Evolutionary conservation across 2,113 vertebrate genomes (phyloP).

Genomic region (Galbula dea): DNA sequence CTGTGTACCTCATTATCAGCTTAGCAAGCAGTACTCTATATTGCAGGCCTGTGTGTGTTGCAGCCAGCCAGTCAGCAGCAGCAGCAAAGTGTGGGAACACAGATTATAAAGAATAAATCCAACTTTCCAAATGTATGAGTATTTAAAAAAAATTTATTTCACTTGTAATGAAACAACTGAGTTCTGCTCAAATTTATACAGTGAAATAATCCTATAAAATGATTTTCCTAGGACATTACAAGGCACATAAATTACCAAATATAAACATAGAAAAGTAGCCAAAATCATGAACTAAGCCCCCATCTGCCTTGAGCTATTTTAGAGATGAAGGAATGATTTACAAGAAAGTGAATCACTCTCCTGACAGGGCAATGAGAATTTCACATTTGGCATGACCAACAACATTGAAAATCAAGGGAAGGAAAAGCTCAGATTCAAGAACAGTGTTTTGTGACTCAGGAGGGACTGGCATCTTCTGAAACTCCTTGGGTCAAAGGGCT

Average conservation of each 20-base stretch:
- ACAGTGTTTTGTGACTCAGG: not conserved
- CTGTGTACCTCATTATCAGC: not conserved
- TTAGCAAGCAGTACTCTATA: not conserved
- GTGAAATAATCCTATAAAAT: conserved; percentile 55
- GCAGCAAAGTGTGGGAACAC: not conserved
- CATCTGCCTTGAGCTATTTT: not conserved
- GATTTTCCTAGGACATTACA: conserved; percentile 47
- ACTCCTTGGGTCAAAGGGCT: not conserved
- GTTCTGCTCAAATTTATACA: conserved; percentile 57
- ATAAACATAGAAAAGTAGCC: conserved; percentile 55
- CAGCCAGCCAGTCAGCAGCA: not conserved
- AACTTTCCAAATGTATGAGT: not conserved
- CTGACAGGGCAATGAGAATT: not conserved
- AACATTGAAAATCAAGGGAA: not conserved
- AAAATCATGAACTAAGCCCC: conserved; percentile 31
- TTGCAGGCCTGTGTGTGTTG: no score
- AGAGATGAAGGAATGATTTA: conserved; percentile 4
- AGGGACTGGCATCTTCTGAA: not conserved
- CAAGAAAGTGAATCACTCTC: not conserved
- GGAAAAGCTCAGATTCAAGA: not conserved
- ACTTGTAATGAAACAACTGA: conserved; percentile 39
- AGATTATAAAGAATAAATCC: not conserved
- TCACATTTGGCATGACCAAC: not conserved
- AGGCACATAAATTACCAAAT: conserved; percentile 63
- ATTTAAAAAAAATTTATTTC: conserved; percentile 42